These are phyloP conservation scores for Myotis vivesi DNA, from an alignment of 2,797 vertebrate genomes.

Conservation along the genomic window DNA sequence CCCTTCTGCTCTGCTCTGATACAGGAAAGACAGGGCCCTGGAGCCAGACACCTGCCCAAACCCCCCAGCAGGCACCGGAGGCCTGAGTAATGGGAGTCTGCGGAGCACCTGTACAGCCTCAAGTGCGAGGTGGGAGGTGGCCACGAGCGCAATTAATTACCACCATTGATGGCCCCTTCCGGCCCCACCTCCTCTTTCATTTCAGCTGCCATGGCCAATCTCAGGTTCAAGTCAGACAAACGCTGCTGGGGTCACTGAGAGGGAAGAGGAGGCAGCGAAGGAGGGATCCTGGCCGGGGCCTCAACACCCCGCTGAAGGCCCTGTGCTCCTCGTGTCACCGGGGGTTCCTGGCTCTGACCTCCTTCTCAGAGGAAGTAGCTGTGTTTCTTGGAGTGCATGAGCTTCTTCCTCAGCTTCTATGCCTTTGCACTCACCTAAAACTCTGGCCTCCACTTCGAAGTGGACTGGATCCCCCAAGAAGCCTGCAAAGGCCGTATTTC, in stretches of 20 bases:
- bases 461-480: background rate
- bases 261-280: background rate
- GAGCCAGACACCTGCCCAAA: slow-evolving; percentile 69
- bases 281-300: background rate
- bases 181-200: slow-evolving; percentile 19
- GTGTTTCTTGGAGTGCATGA: background rate
- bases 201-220: background rate
- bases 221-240: slow-evolving; percentile 4
- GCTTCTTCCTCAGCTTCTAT: background rate
- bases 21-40: slow-evolving; percentile 26
- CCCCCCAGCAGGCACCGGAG: slow-evolving; percentile 33
- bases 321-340: background rate
- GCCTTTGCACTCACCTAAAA: background rate
- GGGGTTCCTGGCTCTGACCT: background rate
- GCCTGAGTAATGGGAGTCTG: slow-evolving; percentile 76
- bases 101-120: slow-evolving; percentile 56
- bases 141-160: slow-evolving; percentile 70
- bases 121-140: slow-evolving; percentile 59
- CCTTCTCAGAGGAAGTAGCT: slow-evolving; percentile 3
- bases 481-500: background rate
- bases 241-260: background rate
- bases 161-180: slow-evolving; percentile 21
- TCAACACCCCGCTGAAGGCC: background rate
- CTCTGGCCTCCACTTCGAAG: background rate
- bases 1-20: background rate